These are phyloP conservation scores for Cactoblastis cactorum DNA, from an alignment of 2,888 invertebrate species.

Conservation along the genomic window DNA sequence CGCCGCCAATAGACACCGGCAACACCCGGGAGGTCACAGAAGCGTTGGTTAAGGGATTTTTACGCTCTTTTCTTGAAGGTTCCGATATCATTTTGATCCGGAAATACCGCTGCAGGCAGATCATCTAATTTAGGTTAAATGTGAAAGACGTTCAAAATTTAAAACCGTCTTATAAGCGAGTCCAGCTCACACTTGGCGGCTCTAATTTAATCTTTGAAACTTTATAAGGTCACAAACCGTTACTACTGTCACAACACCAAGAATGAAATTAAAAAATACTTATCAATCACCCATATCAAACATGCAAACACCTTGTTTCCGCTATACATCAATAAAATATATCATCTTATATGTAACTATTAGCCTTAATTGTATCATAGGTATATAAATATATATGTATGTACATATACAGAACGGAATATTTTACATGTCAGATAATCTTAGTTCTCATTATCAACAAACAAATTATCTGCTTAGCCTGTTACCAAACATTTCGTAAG, in stretches of 20 bases:
- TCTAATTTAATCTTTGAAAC: too few relatives aligned
- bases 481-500: conserved; percentile 42
- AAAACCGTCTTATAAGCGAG: too few relatives aligned
- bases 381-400: conserved; percentile 14
- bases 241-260: neutral
- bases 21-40: too few relatives aligned
- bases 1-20: too few relatives aligned
- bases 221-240: too few relatives aligned
- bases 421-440: conserved; percentile 65
- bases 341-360: neutral
- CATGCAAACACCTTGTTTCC: neutral
- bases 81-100: too few relatives aligned
- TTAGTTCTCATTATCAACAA: conserved; percentile 63
- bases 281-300: neutral
- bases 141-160: too few relatives aligned
- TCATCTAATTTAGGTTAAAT: too few relatives aligned
- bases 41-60: too few relatives aligned
- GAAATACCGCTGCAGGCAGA: too few relatives aligned
- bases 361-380: conserved; percentile 16
- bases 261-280: neutral
- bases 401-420: conserved; percentile 43
- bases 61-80: too few relatives aligned
- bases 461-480: conserved; percentile 51
- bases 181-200: too few relatives aligned
- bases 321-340: neutral